These are phyloP conservation scores for Polylopha cassiicola DNA, from an alignment of 2,888 invertebrate genomes.

Conservation along the genomic window DNA sequence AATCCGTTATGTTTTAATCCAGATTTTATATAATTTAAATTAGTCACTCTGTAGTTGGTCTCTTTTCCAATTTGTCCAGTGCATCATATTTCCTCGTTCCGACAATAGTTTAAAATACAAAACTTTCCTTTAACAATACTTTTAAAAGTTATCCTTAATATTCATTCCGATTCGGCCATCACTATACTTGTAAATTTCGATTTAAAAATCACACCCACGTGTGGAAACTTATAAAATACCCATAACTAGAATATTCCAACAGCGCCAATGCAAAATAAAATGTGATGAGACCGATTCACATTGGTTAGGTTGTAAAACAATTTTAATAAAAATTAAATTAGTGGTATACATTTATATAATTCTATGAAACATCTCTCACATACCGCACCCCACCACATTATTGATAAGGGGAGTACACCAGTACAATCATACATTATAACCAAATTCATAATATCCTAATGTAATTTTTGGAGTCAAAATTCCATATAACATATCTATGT, in stretches of 20 bases:
- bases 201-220: no score
- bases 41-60: no score
- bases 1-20: no score
- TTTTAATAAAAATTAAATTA: conserved; percentile 47
- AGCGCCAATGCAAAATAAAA: conserved; percentile 8
- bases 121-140: conserved; percentile 12
- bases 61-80: no score
- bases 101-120: conserved; percentile 9
- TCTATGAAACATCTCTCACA: conserved; percentile 33
- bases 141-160: conserved; percentile 16
- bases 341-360: conserved; percentile 57
- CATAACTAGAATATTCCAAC: conserved; percentile 8
- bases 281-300: conserved; percentile 27
- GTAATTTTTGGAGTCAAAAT: conserved; percentile 68
- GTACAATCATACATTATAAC: conserved; percentile 59
- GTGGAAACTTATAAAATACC: no score
- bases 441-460: conserved; percentile 57
- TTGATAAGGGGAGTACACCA: conserved; percentile 58
- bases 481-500: conserved; percentile 58
- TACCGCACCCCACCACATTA: conserved; percentile 52
- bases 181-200: conserved; percentile 2
- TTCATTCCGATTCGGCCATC: conserved; percentile 18
- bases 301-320: conserved; percentile 23
- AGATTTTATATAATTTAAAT: no score
- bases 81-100: conserved; percentile 9